Evolutionary conservation across 2,113 vertebrate genomes (phyloP).

Genomic region (Sus scrofa): DNA sequence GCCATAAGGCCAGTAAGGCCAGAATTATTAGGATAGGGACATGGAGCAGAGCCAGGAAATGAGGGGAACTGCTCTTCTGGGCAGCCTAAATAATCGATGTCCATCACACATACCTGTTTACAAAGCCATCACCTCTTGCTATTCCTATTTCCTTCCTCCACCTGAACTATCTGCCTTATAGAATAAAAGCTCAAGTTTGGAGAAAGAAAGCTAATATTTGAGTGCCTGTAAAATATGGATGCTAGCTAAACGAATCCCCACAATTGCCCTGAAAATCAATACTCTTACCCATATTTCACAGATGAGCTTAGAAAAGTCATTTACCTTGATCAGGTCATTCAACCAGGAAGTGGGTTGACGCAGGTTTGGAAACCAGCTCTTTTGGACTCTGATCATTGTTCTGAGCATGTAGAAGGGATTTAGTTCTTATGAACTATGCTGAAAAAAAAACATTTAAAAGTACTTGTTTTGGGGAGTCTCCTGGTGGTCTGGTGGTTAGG

Average conservation of each 20-base stretch:
- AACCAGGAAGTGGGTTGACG: neutral
- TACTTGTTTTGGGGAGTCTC: no score
- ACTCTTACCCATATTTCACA: neutral
- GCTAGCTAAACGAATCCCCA: neutral
- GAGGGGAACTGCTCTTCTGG: neutral
- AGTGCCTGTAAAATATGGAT: neutral
- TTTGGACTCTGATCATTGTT: neutral
- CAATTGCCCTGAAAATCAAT: neutral
- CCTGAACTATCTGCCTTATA: neutral
- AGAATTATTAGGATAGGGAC: neutral
- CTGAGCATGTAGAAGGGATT: neutral
- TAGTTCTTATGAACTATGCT: neutral
- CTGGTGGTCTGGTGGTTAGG: no score
- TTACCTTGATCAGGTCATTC: neutral
- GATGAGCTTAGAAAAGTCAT: neutral
- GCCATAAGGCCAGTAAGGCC: no score
- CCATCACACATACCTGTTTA: neutral
- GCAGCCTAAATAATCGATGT: neutral
- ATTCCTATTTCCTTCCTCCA: neutral
- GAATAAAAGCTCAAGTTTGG: neutral
- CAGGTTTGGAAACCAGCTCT: neutral
- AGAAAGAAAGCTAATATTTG: constrained; percentile 11
- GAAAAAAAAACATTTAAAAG: neutral
- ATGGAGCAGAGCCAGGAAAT: neutral
- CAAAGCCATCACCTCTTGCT: neutral